phyloP scores from a whole-genome alignment of 2,113 vertebrate genomes.

The Takifugu flavidus region DNA sequence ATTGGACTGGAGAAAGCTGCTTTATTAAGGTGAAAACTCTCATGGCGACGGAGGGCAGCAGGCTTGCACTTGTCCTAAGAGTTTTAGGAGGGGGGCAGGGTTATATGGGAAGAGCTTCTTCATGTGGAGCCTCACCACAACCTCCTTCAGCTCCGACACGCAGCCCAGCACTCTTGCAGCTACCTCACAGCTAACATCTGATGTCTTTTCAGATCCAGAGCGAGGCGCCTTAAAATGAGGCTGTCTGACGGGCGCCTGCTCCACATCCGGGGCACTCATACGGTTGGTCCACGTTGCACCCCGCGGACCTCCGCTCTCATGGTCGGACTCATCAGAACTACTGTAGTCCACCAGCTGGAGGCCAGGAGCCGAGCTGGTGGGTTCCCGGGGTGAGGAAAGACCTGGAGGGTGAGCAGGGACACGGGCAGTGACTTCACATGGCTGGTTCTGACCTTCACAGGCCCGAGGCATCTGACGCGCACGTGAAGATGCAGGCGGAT shows the following conservation, averaged over 20 bases:
- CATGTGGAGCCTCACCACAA: constrained; percentile 79
- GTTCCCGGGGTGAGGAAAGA: not conserved
- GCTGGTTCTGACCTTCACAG: not conserved
- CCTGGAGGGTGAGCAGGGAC: not conserved
- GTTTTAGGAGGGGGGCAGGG: constrained; percentile 82
- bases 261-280: not conserved
- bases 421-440: not conserved
- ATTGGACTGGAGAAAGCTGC: too few species aligned
- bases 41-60: not conserved
- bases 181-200: not conserved
- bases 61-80: constrained; percentile 69
- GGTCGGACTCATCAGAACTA: constrained; percentile 84
- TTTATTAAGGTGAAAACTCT: too few species aligned
- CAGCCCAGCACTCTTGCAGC: constrained; percentile 65
- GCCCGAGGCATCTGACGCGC: not conserved
- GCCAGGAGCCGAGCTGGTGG: not conserved
- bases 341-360: constrained; percentile 82
- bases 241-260: not conserved
- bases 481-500: not conserved
- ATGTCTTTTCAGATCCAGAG: not conserved
- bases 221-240: not conserved
- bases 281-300: not conserved
- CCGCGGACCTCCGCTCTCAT: constrained; percentile 52
- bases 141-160: constrained; percentile 76
- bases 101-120: constrained; percentile 91